A percentile compares a stretch with the other conserved stretches of the same genome.
phyloP scores from a whole-genome alignment of 1,140 invertebrate genomes.

The Akabosia matsudoensis region DNA sequence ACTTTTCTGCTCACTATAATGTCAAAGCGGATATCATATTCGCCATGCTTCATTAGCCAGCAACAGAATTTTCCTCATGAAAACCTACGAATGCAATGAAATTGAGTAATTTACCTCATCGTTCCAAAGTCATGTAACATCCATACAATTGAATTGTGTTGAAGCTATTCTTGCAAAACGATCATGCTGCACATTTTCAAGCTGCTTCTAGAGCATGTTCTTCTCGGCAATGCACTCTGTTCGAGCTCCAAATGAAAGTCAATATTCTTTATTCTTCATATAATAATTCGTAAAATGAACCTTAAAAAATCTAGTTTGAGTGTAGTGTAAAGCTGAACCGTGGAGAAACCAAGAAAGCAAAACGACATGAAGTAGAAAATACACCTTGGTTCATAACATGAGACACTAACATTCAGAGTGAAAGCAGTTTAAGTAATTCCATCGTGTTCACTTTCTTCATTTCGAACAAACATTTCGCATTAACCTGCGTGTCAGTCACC shows the following conservation, averaged over 20 bases:
- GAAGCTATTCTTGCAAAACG: neutral
- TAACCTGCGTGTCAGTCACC: conserved; percentile 4
- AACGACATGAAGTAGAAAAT: neutral
- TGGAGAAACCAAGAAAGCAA: neutral
- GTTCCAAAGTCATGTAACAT: neutral
- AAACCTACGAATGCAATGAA: neutral
- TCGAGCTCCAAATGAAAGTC: too few relatives aligned
- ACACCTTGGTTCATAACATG: neutral
- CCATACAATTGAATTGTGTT: neutral
- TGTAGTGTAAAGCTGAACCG: too few relatives aligned
- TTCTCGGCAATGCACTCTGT: too few relatives aligned
- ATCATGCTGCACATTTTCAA: neutral
- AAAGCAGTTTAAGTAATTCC: neutral
- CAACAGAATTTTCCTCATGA: conserved; percentile 16
- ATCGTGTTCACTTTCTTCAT: neutral
- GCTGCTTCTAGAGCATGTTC: too few relatives aligned
- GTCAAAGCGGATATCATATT: neutral
- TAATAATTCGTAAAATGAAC: too few relatives aligned
- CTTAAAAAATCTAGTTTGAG: too few relatives aligned
- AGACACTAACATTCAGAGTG: neutral
- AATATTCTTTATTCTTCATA: too few relatives aligned
- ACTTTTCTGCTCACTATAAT: too few relatives aligned
- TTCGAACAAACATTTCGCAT: neutral
- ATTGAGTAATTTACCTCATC: conserved; percentile 22
- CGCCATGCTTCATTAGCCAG: conserved; percentile 1